These are phyloP conservation scores for Plectropomus leopardus DNA, from an alignment of 2,113 vertebrate genomes.

Conservation along the genomic window DNA sequence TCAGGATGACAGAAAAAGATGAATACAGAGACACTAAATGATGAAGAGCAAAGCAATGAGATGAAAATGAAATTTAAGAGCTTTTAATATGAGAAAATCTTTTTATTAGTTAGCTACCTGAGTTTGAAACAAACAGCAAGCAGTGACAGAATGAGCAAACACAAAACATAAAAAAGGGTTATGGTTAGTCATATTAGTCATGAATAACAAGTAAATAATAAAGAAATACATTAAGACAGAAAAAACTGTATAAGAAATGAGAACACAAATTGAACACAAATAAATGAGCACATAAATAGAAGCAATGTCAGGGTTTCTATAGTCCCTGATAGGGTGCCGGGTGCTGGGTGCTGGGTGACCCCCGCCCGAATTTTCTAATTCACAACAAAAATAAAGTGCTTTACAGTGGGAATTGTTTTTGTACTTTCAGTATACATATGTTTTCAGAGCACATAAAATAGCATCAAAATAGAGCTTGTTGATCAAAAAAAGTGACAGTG, in stretches of 20 bases:
- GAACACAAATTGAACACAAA: not conserved
- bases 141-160: constrained; percentile 30
- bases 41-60: not conserved
- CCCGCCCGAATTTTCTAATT: too few relatives aligned
- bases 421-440: too few relatives aligned
- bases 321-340: too few relatives aligned
- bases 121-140: constrained; percentile 16
- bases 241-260: not conserved
- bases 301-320: not conserved
- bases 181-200: too few relatives aligned
- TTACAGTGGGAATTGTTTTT: too few relatives aligned
- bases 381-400: too few relatives aligned
- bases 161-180: not conserved
- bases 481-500: too few relatives aligned
- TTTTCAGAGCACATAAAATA: too few relatives aligned
- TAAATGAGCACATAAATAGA: constrained; percentile 5
- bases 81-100: constrained; percentile 19
- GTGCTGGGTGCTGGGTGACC: too few relatives aligned
- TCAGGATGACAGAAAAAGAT: constrained; percentile 6
- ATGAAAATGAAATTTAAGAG: constrained; percentile 46
- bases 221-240: constrained; percentile 15
- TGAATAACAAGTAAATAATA: not conserved
- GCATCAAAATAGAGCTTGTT: too few relatives aligned
- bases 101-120: constrained; percentile 67
- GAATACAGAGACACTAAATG: not conserved